phyloP scores from a whole-genome alignment of 2,113 vertebrate genomes.

The Perccottus glenii region DNA sequence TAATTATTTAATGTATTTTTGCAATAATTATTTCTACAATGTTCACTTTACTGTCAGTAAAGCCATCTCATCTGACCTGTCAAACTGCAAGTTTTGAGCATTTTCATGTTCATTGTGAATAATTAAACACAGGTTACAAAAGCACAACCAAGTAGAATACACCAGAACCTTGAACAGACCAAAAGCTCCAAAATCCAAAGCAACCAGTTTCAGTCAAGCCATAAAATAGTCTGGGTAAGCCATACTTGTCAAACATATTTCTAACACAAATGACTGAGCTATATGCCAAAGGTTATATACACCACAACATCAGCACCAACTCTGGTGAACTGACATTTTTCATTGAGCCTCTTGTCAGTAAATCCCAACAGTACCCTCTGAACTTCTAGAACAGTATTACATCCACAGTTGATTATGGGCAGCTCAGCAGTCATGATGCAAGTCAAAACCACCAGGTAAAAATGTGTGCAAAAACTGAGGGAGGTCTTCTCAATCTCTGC shows the following conservation, averaged over 20 bases:
- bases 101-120: background rate
- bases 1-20: too few species aligned
- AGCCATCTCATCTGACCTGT: too few species aligned
- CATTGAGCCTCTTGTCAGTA: background rate
- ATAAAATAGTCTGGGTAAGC: background rate
- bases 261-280: too few species aligned
- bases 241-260: too few species aligned
- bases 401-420: constrained; percentile 36
- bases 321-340: background rate
- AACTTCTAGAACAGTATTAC: background rate
- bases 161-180: background rate
- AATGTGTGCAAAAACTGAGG: constrained; percentile 27
- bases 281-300: too few species aligned
- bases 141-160: background rate
- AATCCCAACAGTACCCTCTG: background rate
- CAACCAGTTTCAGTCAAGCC: constrained; percentile 2
- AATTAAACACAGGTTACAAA: background rate
- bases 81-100: background rate
- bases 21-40: too few species aligned
- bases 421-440: constrained; percentile 4
- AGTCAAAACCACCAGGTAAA: constrained; percentile 34
- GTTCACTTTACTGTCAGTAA: too few species aligned
- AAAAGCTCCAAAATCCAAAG: constrained; percentile 11
- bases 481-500: constrained; percentile 16
- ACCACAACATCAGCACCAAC: background rate